A percentile compares a stretch with the other conserved stretches of the same genome.
These are phyloP conservation scores for Anguilla anguilla DNA, from an alignment of 2,797 vertebrate species.

Conservation along the genomic window DNA sequence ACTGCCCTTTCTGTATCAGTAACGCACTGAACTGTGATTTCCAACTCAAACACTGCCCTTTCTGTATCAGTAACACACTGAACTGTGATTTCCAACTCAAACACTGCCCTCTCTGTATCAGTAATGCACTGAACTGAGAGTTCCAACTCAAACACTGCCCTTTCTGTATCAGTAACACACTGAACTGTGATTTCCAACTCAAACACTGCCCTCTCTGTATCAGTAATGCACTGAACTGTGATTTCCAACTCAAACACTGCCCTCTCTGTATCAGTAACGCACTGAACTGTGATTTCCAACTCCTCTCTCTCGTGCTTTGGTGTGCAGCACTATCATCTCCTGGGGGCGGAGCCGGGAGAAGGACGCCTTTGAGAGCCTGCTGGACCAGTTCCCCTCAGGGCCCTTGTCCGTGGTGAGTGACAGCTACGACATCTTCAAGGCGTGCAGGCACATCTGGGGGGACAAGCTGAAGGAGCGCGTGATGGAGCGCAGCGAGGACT, in stretches of 20 bases:
- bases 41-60: background rate
- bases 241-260: background rate
- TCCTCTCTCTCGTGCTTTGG: background rate
- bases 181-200: background rate
- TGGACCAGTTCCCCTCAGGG: conserved; percentile 71
- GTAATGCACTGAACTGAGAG: background rate
- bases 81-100: background rate
- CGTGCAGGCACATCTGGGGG: conserved; percentile 79
- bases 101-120: background rate
- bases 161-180: background rate
- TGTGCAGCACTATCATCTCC: conserved; percentile 75
- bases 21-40: background rate
- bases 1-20: background rate
- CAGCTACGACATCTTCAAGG: conserved; percentile 80
- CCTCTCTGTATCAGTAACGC: background rate
- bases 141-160: background rate
- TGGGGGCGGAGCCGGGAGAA: conserved; percentile 73
- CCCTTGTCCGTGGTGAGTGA: conserved; percentile 78
- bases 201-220: background rate
- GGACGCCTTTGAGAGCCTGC: conserved; percentile 71
- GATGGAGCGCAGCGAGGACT: conserved; percentile 73
- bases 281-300: background rate
- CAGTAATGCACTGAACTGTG: background rate
- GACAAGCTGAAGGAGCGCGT: conserved; percentile 75
- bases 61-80: too few species aligned